phyloP scores from a whole-genome alignment of 1,140 invertebrate species.

The Anoplophora glabripennis region DNA sequence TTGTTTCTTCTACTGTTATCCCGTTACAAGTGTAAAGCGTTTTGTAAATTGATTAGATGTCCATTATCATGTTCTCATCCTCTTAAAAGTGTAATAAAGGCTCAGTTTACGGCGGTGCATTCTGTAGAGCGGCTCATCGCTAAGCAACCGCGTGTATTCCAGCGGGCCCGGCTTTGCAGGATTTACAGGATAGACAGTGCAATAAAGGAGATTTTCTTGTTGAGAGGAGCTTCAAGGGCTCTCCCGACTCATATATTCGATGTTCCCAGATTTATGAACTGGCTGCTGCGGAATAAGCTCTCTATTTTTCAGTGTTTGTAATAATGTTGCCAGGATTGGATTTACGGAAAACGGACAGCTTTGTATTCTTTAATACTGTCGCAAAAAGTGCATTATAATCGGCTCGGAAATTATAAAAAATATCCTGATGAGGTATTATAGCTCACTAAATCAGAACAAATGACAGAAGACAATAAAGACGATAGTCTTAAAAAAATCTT shows the following conservation, averaged over 20 bases:
- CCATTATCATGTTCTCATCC: slow-evolving; percentile 31
- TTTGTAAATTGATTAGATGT: slow-evolving; percentile 23
- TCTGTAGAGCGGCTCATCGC: slow-evolving; percentile 32
- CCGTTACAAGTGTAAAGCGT: slow-evolving; percentile 2
- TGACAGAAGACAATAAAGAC: too few species aligned
- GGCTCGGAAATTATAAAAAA: too few species aligned
- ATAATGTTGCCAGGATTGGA: too few species aligned
- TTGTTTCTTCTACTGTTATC: background rate
- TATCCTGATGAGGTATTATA: too few species aligned
- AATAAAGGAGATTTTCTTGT: slow-evolving; percentile 51
- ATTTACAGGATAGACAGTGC: slow-evolving; percentile 47
- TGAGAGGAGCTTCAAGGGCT: slow-evolving; percentile 43
- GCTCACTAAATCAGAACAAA: too few species aligned
- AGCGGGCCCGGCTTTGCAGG: slow-evolving; percentile 35
- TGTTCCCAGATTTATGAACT: slow-evolving; percentile 45
- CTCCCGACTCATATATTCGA: slow-evolving; percentile 42
- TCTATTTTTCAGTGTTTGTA: background rate
- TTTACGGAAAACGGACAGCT: background rate
- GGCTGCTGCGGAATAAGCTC: background rate
- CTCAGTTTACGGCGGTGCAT: slow-evolving; percentile 26
- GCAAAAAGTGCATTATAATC: too few species aligned
- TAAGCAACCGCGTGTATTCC: slow-evolving; percentile 41
- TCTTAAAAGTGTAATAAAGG: slow-evolving; percentile 41
- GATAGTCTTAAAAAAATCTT: too few species aligned
- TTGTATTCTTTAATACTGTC: too few species aligned